A percentile compares a stretch with the other conserved stretches of the same genome.
Conservation (phyloP, 1,140 invertebrate genomes). For the Calliopsis andreniformis region DNA sequence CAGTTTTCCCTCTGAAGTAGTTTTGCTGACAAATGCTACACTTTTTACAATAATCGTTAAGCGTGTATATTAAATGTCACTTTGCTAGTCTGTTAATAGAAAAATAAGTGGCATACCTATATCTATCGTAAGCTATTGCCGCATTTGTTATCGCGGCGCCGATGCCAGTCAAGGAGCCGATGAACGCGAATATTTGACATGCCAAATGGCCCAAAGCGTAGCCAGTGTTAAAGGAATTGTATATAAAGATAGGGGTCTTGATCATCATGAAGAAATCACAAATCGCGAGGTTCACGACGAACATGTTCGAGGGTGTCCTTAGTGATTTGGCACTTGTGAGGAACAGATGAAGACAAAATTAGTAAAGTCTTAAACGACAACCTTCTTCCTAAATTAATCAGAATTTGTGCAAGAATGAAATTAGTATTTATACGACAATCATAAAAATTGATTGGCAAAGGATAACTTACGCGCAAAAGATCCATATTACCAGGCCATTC, state of each 20-base stretch:
- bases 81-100: conserved; percentile 1
- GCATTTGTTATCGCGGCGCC: conserved; percentile 91
- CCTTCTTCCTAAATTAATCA: no score
- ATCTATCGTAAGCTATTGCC: conserved; percentile 88
- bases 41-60: neutral
- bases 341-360: conserved; percentile 13
- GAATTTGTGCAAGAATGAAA: no score
- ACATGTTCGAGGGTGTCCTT: conserved; percentile 94
- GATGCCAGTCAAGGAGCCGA: conserved; percentile 90
- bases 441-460: neutral
- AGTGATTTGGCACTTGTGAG: conserved; percentile 88
- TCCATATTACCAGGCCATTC: conserved; percentile 94
- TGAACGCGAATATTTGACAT: conserved; percentile 89
- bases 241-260: conserved; percentile 93
- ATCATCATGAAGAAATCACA: conserved; percentile 94
- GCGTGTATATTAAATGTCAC: neutral
- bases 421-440: neutral
- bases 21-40: no score
- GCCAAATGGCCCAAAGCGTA: conserved; percentile 87
- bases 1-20: no score
- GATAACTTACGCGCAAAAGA: conserved; percentile 89
- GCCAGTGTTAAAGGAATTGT: conserved; percentile 90
- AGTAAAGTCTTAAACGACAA: neutral
- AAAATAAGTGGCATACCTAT: conserved; percentile 76
- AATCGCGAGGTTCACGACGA: conserved; percentile 93